Conservation (phyloP, 2,113 vertebrate genomes). For the Sisor rabdophorus region DNA sequence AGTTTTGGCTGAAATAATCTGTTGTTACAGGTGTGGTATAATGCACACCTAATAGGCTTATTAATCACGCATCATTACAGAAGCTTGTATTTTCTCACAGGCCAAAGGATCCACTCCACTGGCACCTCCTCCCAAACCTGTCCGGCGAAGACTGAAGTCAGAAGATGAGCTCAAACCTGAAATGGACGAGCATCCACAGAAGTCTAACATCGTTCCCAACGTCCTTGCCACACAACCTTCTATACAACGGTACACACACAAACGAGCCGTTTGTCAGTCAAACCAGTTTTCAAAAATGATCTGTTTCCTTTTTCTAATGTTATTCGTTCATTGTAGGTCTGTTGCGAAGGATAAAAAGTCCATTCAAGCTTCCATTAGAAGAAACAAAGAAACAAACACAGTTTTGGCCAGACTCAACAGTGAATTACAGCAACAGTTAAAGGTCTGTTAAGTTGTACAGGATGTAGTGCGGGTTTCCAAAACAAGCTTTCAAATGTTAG, state of each 20-base stretch:
- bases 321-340: conserved; percentile 68
- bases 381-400: conserved; percentile 98
- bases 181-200: conserved; percentile 84
- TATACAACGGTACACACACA: conserved; percentile 81
- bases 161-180: conserved; percentile 94
- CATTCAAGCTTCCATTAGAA: conserved; percentile 97
- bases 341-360: conserved; percentile 97
- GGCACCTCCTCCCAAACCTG: conserved; percentile 93
- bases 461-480: background rate
- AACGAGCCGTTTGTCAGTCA: background rate
- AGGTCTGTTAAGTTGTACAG: conserved; percentile 69
- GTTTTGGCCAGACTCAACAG: conserved; percentile 97
- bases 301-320: background rate
- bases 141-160: conserved; percentile 93
- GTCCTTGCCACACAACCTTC: conserved; percentile 89
- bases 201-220: conserved; percentile 81
- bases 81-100: conserved; percentile 58
- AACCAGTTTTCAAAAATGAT: too few species aligned
- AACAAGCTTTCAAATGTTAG: background rate
- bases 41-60: background rate
- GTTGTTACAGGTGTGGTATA: background rate
- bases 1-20: background rate
- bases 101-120: conserved; percentile 85
- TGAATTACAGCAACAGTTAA: conserved; percentile 96
- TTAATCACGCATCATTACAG: background rate